These are phyloP conservation scores for Homarus americanus DNA, from an alignment of 1,140 invertebrate genomes.

Conservation along the genomic window DNA sequence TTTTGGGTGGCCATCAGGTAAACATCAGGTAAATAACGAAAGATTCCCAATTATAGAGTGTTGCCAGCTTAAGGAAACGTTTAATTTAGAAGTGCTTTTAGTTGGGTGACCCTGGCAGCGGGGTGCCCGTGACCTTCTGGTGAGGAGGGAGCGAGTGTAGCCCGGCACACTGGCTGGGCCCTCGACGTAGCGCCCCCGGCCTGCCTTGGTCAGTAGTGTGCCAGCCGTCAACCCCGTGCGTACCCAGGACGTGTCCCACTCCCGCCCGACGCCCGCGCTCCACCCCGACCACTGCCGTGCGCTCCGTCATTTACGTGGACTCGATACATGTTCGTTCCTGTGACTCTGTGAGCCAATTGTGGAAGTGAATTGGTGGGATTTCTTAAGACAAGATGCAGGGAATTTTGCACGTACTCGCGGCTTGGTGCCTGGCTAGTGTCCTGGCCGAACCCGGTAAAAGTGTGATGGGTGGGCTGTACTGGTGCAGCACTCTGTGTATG, in stretches of 20 bases:
- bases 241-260: conserved; percentile 17
- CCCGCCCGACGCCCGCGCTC: not conserved
- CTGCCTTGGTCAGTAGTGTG: conserved; percentile 24
- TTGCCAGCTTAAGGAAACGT: no score
- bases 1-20: no score
- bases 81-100: no score
- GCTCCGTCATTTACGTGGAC: no score
- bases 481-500: conserved; percentile 65
- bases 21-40: no score
- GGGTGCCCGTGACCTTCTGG: no score
- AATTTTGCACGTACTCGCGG: not conserved
- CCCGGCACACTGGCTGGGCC: not conserved
- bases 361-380: no score
- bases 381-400: conserved; percentile 8
- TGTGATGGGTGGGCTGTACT: conserved; percentile 39
- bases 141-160: not conserved
- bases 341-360: no score
- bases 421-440: conserved; percentile 18
- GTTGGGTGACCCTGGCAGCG: no score
- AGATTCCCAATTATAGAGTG: no score
- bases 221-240: not conserved
- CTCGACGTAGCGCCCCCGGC: not conserved
- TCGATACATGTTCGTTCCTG: no score
- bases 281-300: not conserved
- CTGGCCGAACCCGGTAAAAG: not conserved